These are phyloP conservation scores for Caenorhabditis sp. DNA, from an alignment of 2,888 invertebrate genomes.

Conservation along the genomic window DNA sequence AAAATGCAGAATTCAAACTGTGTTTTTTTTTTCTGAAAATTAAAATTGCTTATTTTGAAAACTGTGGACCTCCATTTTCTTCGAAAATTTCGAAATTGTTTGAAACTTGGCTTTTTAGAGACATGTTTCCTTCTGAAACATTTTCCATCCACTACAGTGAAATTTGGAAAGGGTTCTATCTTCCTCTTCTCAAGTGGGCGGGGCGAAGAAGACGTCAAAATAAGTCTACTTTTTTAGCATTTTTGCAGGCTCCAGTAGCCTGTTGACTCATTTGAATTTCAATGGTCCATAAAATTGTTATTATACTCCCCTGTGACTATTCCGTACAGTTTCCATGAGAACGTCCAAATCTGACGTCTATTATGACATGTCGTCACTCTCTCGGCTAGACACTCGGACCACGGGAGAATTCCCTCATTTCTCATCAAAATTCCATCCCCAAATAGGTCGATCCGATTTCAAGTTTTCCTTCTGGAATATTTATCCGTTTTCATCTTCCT, in stretches of 20 bases:
- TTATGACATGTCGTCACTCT: conserved; percentile 34
- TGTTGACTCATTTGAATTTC: not conserved
- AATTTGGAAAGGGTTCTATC: no score
- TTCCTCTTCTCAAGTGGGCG: not conserved
- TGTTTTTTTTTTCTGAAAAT: no score
- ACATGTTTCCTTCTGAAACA: no score
- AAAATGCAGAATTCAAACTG: no score
- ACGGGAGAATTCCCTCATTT: conserved; percentile 10
- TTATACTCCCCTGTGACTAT: not conserved
- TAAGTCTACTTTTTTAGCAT: conserved; percentile 1
- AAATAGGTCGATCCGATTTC: conserved; percentile 62
- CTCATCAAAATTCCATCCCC: conserved; percentile 28
- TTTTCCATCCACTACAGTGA: no score
- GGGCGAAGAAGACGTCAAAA: conserved; percentile 5
- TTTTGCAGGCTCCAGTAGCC: not conserved
- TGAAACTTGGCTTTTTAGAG: no score
- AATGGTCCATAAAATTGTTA: not conserved
- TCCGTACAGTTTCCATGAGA: conserved; percentile 18
- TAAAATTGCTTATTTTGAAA: not conserved
- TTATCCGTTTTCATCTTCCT: conserved; percentile 22
- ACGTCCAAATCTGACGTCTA: conserved; percentile 20
- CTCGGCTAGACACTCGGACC: conserved; percentile 25
- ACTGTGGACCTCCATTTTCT: not conserved
- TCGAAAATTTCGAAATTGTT: not conserved
- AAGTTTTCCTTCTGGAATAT: conserved; percentile 56